Evolutionary conservation across 2,888 invertebrate genomes (phyloP), one percentile per base, ranked within the genome.

Genomic region (Dioctria linearis): DNA sequence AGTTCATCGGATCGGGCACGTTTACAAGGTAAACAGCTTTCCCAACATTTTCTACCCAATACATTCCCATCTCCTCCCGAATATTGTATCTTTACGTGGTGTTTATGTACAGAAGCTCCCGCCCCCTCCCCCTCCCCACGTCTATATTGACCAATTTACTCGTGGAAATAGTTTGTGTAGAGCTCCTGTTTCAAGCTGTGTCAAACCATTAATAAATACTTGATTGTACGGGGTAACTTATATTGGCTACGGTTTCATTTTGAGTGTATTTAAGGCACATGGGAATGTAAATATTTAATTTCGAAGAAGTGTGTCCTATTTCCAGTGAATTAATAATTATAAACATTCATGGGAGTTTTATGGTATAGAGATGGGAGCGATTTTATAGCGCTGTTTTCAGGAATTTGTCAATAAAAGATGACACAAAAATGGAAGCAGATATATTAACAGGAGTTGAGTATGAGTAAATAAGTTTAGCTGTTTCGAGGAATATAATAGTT

Each of bases 81-180:
- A 25, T 25, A 2, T 25, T 25, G 2, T 25, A 49, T 37, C 43
- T 69, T 51, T 43, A 37, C 40, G 37, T 69, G 51, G 11, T 69
- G 51, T 51, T 69, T 54, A 69, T 25, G 25, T 25, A 25, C 25
- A 25, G 25, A 25, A 25, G 1, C 25, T 0, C 25, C 25, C 2
- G 1, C 25, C 25, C 25, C 69, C 13, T 9, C 67, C 39, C 69
- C 69, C 69, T 25, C 0, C 25, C 0, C 25, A 0, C 25, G 0
- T 25, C 0, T 25, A 69, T 69, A 51, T 51, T 69, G 69, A 69
- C 69, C 49, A 69, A 43, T 69, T 69, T 51, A 37, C 54, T 51
- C 51, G 51, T 39, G 69, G 49, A 67, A 69, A 69, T 69, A 69
- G 69, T 69, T 69, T 51, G 51, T 69, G 54, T 43, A 6, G 67